phyloP scores from a whole-genome alignment of 2,113 vertebrate genomes.

The Hydropotes inermis region DNA sequence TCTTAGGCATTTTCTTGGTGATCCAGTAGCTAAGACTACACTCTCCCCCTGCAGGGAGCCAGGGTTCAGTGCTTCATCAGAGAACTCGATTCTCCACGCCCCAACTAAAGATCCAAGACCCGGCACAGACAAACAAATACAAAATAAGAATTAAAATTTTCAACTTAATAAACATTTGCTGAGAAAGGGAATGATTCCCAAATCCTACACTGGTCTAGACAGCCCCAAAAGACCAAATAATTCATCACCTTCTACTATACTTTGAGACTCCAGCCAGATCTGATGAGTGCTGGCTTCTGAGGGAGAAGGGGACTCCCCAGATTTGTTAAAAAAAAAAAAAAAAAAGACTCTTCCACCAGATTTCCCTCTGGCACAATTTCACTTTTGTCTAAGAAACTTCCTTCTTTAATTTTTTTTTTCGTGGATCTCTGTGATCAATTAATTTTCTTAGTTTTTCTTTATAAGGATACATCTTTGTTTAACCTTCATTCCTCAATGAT shows the following conservation, averaged over 20 bases:
- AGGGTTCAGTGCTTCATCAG: background rate
- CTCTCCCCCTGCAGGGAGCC: background rate
- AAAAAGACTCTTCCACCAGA: background rate
- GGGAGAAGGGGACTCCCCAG: background rate
- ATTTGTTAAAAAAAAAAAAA: background rate
- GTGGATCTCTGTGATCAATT: background rate
- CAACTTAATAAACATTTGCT: background rate
- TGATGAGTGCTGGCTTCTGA: background rate
- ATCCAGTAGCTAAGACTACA: background rate
- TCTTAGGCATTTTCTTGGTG: background rate
- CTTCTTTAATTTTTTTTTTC: background rate
- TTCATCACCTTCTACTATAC: background rate
- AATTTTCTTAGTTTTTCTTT: background rate
- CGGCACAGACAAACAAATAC: rapidly evolving
- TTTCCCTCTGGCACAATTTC: background rate
- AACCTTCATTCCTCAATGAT: background rate
- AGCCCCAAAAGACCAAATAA: background rate
- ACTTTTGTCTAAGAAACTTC: background rate
- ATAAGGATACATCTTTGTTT: background rate
- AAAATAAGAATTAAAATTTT: background rate
- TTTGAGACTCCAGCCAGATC: background rate
- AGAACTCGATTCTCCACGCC: background rate
- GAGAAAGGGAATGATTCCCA: background rate
- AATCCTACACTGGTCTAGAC: background rate
- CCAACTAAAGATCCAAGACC: background rate